phyloP scores from a whole-genome alignment of 2,113 vertebrate genomes.

The Ailurus styani region DNA sequence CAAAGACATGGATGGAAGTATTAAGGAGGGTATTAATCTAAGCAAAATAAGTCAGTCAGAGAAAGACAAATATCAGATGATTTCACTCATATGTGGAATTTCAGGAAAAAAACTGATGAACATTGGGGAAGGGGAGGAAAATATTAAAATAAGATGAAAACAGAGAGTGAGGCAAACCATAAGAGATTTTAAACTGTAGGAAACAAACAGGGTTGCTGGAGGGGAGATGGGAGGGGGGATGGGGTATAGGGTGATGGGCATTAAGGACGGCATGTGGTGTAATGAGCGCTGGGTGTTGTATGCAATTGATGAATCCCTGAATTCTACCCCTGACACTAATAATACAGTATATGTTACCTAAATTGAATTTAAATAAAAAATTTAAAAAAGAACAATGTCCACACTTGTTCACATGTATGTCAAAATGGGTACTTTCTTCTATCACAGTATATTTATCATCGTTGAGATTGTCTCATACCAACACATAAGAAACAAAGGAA shows the following conservation, averaged over 20 bases:
- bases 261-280: background rate
- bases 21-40: background rate
- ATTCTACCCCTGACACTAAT: background rate
- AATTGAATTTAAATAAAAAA: background rate
- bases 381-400: background rate
- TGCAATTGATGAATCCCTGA: background rate
- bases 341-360: background rate
- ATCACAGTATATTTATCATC: background rate
- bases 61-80: background rate
- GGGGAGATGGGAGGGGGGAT: background rate
- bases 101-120: background rate
- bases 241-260: background rate
- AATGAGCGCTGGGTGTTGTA: background rate
- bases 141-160: background rate
- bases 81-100: background rate
- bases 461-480: background rate
- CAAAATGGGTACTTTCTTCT: background rate
- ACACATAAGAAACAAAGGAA: background rate
- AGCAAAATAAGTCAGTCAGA: background rate
- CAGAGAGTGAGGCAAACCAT: background rate
- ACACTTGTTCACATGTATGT: background rate
- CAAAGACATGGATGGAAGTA: background rate
- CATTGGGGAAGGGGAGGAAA: background rate
- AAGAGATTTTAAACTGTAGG: background rate
- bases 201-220: background rate